Conservation (phyloP, 2,888 invertebrate species). For the Cataglyphis cursor region DNA sequence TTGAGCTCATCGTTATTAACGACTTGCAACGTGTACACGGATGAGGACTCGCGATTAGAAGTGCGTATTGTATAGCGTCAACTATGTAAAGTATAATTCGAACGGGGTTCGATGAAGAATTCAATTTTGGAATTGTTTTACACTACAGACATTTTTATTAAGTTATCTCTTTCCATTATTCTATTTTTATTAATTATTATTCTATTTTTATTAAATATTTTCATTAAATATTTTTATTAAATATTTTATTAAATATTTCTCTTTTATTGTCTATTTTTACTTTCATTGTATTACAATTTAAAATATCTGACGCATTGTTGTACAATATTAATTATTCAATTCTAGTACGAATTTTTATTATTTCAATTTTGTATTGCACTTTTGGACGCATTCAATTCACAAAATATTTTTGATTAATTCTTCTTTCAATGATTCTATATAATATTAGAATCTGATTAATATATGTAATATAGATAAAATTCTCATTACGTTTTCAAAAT, state of each 20-base stretch:
- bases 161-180: neutral
- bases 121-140: neutral
- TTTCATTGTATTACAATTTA: neutral
- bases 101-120: neutral
- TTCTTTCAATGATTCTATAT: too few relatives aligned
- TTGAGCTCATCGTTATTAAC: constrained; percentile 28
- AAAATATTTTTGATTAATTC: too few relatives aligned
- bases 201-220: neutral
- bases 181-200: neutral
- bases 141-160: neutral
- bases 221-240: neutral
- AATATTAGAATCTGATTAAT: too few relatives aligned
- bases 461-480: too few relatives aligned
- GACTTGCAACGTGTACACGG: neutral
- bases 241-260: neutral
- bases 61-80: neutral
- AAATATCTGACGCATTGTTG: too few relatives aligned
- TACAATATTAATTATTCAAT: too few relatives aligned
- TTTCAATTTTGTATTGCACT: too few relatives aligned
- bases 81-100: neutral
- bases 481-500: too few relatives aligned
- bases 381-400: too few relatives aligned
- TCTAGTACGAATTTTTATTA: too few relatives aligned
- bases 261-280: neutral
- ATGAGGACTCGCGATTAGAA: neutral